These are phyloP conservation scores for Ennomos quercinarius DNA, from an alignment of 2,888 invertebrate species.

Conservation along the genomic window DNA sequence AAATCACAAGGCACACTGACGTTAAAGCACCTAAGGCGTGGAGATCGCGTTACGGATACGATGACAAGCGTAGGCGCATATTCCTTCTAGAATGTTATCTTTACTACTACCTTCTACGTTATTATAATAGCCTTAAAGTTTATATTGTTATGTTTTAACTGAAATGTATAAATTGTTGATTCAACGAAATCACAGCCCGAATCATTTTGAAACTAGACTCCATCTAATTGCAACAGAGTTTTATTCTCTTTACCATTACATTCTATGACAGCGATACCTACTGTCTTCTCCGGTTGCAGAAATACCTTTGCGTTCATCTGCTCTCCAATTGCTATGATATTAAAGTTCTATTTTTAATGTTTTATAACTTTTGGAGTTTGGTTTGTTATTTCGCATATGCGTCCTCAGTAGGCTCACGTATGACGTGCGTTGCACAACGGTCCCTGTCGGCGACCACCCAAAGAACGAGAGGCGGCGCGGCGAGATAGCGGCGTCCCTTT, in stretches of 20 bases:
- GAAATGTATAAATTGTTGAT: neutral
- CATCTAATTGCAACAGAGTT: slow-evolving; percentile 17
- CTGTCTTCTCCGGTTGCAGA: slow-evolving; percentile 15
- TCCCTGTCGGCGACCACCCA: too few species aligned
- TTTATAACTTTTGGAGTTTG: slow-evolving; percentile 17
- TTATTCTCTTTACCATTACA: slow-evolving; percentile 14
- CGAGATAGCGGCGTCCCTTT: too few species aligned
- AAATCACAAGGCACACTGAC: slow-evolving; percentile 49
- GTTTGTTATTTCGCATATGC: slow-evolving; percentile 47
- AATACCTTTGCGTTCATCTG: slow-evolving; percentile 1
- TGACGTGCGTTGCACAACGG: slow-evolving; percentile 58
- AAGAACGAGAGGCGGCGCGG: too few species aligned
- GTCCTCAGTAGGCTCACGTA: slow-evolving; percentile 63
- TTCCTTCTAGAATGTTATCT: slow-evolving; percentile 26
- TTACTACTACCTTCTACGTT: slow-evolving; percentile 1
- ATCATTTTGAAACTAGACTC: slow-evolving; percentile 19
- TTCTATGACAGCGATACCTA: slow-evolving; percentile 23
- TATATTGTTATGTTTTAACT: neutral
- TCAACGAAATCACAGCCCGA: slow-evolving; percentile 4
- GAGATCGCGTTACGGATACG: slow-evolving; percentile 67
- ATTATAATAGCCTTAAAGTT: neutral
- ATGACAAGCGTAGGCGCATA: slow-evolving; percentile 74
- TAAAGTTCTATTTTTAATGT: slow-evolving; percentile 23
- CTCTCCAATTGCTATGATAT: rapidly evolving
- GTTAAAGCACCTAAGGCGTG: slow-evolving; percentile 63